Evolutionary conservation across 2,113 vertebrate species (phyloP).

Genomic region (Mus musculus): DNA sequence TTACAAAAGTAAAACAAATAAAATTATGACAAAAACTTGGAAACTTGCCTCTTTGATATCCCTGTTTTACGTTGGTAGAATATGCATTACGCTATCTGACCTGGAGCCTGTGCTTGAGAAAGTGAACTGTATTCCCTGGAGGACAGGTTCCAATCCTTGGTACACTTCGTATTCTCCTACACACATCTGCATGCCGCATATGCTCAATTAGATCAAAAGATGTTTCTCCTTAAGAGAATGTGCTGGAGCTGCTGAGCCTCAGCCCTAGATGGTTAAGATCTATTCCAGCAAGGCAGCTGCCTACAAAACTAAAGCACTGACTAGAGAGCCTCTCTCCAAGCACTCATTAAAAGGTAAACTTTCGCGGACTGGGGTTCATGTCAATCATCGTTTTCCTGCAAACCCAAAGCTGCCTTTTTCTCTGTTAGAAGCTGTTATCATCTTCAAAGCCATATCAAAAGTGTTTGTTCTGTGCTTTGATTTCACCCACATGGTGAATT

Average conservation of each 20-base stretch:
- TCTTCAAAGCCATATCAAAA: slow-evolving; percentile 95
- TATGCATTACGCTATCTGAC: slow-evolving; percentile 77
- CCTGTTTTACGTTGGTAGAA: slow-evolving; percentile 67
- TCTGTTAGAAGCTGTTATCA: slow-evolving; percentile 92
- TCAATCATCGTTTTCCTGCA: slow-evolving; percentile 89
- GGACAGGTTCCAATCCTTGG: slow-evolving; percentile 87
- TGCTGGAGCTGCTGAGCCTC: slow-evolving; percentile 80
- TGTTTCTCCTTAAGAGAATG: slow-evolving; percentile 83
- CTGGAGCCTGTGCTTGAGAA: slow-evolving; percentile 79
- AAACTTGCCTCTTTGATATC: neutral
- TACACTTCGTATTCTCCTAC: slow-evolving; percentile 87
- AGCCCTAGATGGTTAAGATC: slow-evolving; percentile 85
- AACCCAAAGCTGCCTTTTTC: slow-evolving; percentile 87
- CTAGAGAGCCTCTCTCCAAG: slow-evolving; percentile 82
- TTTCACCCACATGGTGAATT: slow-evolving; percentile 92
- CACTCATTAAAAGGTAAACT: slow-evolving; percentile 92
- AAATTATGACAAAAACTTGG: neutral
- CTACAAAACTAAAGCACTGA: slow-evolving; percentile 75
- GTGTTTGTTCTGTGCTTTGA: slow-evolving; percentile 97
- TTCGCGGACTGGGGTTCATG: slow-evolving; percentile 86
- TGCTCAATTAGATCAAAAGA: slow-evolving; percentile 89
- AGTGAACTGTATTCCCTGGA: slow-evolving; percentile 76
- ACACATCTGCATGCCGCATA: slow-evolving; percentile 87
- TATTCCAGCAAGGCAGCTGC: slow-evolving; percentile 83
- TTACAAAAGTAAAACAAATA: neutral